These are phyloP conservation scores for Ceryle rudis DNA, from an alignment of 2,797 vertebrate species.

Conservation along the genomic window DNA sequence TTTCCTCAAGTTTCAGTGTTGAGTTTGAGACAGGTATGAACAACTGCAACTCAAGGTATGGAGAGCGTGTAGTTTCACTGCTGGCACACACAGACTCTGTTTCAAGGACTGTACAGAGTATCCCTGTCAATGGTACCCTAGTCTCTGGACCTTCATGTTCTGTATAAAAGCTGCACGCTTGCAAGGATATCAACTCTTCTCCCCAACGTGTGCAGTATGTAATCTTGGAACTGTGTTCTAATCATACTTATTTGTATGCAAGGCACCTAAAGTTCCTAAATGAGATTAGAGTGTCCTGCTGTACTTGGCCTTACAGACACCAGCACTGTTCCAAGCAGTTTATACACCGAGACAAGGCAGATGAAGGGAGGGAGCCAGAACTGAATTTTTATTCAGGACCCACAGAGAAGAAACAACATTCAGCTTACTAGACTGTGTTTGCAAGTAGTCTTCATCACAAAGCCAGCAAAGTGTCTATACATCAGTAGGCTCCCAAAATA, in stretches of 20 bases:
- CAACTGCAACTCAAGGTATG: neutral
- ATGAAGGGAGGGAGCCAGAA: neutral
- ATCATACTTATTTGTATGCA: neutral
- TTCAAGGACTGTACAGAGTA: neutral
- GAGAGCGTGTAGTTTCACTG: fast-evolving
- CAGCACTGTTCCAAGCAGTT: neutral
- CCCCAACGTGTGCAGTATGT: neutral
- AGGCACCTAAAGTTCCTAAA: neutral
- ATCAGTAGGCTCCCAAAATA: neutral
- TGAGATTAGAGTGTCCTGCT: neutral
- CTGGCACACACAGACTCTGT: neutral
- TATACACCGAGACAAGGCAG: neutral
- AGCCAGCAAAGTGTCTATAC: neutral
- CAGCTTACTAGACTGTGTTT: neutral
- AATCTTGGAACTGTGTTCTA: neutral
- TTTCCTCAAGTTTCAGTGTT: neutral
- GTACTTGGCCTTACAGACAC: neutral
- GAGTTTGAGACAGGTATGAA: neutral
- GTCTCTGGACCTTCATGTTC: neutral
- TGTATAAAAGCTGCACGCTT: neutral
- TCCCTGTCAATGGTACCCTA: neutral
- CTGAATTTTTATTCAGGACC: neutral
- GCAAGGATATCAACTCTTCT: neutral
- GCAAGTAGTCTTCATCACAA: neutral
- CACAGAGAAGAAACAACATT: neutral